phyloP scores from a whole-genome alignment of 2,797 vertebrate species.

The Argentina silus region DNA sequence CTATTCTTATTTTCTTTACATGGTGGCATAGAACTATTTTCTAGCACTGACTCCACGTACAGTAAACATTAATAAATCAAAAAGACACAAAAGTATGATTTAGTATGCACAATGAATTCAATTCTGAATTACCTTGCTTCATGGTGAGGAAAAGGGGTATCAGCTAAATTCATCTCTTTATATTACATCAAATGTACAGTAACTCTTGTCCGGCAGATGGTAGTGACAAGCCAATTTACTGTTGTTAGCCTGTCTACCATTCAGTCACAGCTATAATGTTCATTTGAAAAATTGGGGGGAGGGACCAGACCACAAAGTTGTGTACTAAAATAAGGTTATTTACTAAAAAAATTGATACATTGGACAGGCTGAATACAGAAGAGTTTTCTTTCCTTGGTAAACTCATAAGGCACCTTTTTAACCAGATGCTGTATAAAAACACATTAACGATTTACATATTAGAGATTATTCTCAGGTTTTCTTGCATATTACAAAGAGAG shows the following conservation, averaged over 20 bases:
- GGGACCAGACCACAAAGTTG: conserved; percentile 69
- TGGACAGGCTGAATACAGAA: conserved; percentile 91
- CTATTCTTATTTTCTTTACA: not conserved
- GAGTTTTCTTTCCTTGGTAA: conserved; percentile 86
- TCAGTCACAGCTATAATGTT: not conserved
- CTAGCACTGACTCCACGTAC: not conserved
- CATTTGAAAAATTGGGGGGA: too few relatives aligned
- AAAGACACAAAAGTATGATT: not conserved
- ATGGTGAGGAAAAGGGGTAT: too few relatives aligned
- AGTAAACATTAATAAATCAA: not conserved
- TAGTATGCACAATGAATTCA: too few relatives aligned
- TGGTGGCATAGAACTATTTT: too few relatives aligned
- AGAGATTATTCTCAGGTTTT: conserved; percentile 68
- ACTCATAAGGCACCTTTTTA: conserved; percentile 91
- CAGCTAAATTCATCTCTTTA: too few relatives aligned
- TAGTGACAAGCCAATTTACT: not conserved
- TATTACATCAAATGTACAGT: too few relatives aligned
- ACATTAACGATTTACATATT: conserved; percentile 80
- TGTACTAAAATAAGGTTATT: conserved; percentile 99
- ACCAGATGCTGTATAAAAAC: conserved; percentile 89
- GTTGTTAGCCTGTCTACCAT: not conserved
- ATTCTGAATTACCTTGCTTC: too few relatives aligned
- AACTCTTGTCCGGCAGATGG: not conserved
- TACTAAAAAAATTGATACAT: conserved; percentile 96
- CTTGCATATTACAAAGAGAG: conserved; percentile 70